phyloP scores from a whole-genome alignment of 2,797 vertebrate genomes.

The Parambassis ranga region DNA sequence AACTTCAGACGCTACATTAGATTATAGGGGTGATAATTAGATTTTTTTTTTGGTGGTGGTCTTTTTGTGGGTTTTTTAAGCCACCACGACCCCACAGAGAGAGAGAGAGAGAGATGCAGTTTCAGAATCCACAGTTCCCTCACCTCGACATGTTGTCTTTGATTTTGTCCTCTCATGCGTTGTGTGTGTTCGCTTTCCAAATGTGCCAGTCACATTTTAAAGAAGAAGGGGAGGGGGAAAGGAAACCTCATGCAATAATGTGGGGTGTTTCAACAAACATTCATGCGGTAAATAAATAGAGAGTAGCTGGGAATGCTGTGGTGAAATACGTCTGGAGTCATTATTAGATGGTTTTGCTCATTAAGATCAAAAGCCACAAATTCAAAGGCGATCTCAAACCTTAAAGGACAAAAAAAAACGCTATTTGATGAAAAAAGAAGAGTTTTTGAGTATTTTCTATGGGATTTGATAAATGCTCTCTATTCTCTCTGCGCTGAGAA shows the following conservation, averaged over 20 bases:
- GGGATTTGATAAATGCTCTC: slow-evolving; percentile 57
- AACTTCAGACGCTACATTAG: slow-evolving; percentile 28
- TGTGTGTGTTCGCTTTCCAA: slow-evolving; percentile 61
- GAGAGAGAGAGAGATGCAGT: slow-evolving; percentile 19
- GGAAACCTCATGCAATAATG: slow-evolving; percentile 66
- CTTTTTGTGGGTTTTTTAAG: slow-evolving; percentile 47
- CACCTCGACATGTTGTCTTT: slow-evolving; percentile 58
- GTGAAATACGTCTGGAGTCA: slow-evolving; percentile 73
- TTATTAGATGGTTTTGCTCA: slow-evolving; percentile 78
- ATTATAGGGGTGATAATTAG: slow-evolving; percentile 44
- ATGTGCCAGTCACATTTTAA: slow-evolving; percentile 63
- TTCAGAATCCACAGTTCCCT: slow-evolving; percentile 31
- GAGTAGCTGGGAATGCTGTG: slow-evolving; percentile 64
- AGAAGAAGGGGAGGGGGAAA: slow-evolving; percentile 2
- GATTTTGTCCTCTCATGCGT: slow-evolving; percentile 47
- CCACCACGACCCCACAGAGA: slow-evolving; percentile 47
- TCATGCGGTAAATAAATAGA: slow-evolving; percentile 68
- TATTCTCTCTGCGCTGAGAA: slow-evolving; percentile 28
- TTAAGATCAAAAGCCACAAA: slow-evolving; percentile 76
- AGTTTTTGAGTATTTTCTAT: slow-evolving; percentile 54
- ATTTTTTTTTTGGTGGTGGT: slow-evolving; percentile 23
- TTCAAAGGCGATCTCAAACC: slow-evolving; percentile 65
- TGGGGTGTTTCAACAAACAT: slow-evolving; percentile 71
- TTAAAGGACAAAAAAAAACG: slow-evolving; percentile 52
- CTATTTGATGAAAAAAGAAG: slow-evolving; percentile 39